Conservation (phyloP, 2,797 vertebrate genomes). For the Rhincodon typus region DNA sequence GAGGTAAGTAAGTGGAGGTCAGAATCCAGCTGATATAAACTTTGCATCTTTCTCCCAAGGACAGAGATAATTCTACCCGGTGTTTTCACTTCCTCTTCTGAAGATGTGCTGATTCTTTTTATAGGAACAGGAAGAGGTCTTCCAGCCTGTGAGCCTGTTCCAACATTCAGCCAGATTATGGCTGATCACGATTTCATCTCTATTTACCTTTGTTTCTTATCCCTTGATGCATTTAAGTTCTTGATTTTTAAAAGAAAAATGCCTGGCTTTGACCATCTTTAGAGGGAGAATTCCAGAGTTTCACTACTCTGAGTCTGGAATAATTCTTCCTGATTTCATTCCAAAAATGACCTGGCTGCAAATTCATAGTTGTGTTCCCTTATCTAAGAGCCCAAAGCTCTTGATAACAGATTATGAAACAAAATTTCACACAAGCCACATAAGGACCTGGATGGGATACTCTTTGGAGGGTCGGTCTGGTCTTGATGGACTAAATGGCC, state of each 20-base stretch:
- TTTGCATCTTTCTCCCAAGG: background rate
- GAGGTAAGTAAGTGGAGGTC: background rate
- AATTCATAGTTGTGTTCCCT: background rate
- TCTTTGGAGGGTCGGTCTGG: no score
- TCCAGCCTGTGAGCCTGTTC: background rate
- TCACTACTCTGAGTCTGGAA: background rate
- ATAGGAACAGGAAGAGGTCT: background rate
- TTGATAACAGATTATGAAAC: background rate
- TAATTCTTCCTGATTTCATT: background rate
- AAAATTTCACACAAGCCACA: background rate
- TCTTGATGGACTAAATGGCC: no score
- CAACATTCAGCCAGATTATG: background rate
- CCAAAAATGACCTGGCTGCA: background rate
- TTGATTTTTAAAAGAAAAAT: no score
- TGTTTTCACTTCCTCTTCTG: background rate
- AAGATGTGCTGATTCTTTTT: background rate
- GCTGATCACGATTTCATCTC: background rate
- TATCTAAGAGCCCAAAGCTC: no score
- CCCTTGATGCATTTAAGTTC: background rate
- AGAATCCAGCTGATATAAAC: background rate
- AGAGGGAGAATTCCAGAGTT: background rate
- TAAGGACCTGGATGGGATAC: background rate
- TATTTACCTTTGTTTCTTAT: background rate
- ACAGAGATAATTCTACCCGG: background rate
- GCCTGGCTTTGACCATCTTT: background rate